These are phyloP conservation scores for Falcaria lacertinaria DNA, from an alignment of 2,888 invertebrate species.

Conservation along the genomic window DNA sequence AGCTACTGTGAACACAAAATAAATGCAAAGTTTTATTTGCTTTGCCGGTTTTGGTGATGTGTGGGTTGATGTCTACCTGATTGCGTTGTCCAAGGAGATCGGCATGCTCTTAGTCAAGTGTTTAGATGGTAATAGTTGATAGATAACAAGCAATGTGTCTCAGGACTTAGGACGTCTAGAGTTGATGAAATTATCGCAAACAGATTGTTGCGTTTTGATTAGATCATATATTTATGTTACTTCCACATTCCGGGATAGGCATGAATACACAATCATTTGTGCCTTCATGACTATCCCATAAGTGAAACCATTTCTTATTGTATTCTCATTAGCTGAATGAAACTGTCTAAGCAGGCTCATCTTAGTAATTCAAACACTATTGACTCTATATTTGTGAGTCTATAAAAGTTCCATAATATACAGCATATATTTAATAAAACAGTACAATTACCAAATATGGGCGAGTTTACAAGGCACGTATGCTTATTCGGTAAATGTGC, in stretches of 20 bases:
- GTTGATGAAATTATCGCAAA: too few relatives aligned
- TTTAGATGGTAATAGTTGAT: neutral
- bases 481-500: slow-evolving; percentile 36
- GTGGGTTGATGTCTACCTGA: slow-evolving; percentile 30
- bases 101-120: neutral
- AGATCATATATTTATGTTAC: too few relatives aligned
- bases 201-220: too few relatives aligned
- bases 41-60: slow-evolving; percentile 28
- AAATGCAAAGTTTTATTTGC: slow-evolving; percentile 35
- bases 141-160: too few relatives aligned
- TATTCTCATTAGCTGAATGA: too few relatives aligned
- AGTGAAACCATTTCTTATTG: too few relatives aligned
- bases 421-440: slow-evolving; percentile 35
- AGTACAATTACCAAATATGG: slow-evolving; percentile 56
- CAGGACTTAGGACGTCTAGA: too few relatives aligned
- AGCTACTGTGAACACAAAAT: slow-evolving; percentile 9
- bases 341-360: too few relatives aligned
- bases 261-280: too few relatives aligned
- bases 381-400: neutral
- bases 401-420: slow-evolving; percentile 9
- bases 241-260: too few relatives aligned
- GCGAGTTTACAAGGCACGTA: slow-evolving; percentile 42
- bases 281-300: too few relatives aligned
- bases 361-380: too few relatives aligned
- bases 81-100: neutral